phyloP scores from a whole-genome alignment of 2,113 vertebrate species.

The Centrocercus urophasianus region DNA sequence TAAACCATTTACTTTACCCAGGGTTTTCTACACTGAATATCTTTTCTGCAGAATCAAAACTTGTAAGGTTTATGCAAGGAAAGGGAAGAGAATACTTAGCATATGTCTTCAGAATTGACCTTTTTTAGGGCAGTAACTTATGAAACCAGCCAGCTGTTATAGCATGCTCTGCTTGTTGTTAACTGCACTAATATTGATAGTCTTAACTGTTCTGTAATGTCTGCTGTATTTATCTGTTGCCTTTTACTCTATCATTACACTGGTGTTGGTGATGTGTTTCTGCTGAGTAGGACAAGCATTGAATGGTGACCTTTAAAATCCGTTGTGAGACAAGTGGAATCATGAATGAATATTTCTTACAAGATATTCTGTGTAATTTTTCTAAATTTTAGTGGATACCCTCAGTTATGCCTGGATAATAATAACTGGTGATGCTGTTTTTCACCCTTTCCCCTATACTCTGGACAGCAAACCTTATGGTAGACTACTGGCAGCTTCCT shows the following conservation, averaged over 20 bases:
- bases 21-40: not conserved
- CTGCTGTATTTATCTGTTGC: not conserved
- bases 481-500: not conserved
- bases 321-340: not conserved
- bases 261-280: not conserved
- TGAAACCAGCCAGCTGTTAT: not conserved
- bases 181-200: not conserved
- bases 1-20: not conserved
- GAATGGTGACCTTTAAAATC: not conserved
- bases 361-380: not conserved
- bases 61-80: not conserved
- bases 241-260: not conserved
- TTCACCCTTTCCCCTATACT: not conserved
- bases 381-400: not conserved
- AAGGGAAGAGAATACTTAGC: not conserved
- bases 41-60: not conserved
- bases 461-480: not conserved
- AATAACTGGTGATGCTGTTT: not conserved
- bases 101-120: not conserved
- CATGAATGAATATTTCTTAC: not conserved
- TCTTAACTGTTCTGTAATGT: not conserved
- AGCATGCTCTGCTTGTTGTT: not conserved
- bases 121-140: not conserved
- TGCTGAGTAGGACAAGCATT: not conserved
- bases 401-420: not conserved